phyloP scores from a whole-genome alignment of 64 coral and sea anemone species.

The Astreopora myriophthalma region DNA sequence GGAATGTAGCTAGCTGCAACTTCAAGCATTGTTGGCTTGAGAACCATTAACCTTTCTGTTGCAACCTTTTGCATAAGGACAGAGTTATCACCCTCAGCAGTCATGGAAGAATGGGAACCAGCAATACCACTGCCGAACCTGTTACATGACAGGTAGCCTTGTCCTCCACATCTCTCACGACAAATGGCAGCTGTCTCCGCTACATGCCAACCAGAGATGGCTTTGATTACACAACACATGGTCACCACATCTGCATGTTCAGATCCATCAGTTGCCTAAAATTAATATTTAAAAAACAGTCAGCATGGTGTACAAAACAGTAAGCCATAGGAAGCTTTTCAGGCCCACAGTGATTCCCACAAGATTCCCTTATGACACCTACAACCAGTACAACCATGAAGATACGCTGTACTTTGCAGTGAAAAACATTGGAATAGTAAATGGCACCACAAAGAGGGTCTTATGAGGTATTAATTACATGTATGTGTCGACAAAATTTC shows the following conservation, averaged over 20 bases:
- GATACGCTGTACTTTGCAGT: no score
- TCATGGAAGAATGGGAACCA: conserved; percentile 88
- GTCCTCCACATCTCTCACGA: conserved; percentile 90
- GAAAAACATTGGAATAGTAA: no score
- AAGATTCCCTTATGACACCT: no score
- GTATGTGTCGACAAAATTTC: no score
- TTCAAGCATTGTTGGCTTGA: conserved; percentile 71
- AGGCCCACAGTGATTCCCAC: background rate
- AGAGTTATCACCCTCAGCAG: conserved; percentile 91
- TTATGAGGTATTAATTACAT: no score
- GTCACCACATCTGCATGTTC: conserved; percentile 85
- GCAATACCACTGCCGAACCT: conserved; percentile 81
- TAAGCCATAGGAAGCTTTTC: background rate
- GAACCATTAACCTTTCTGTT: conserved; percentile 74
- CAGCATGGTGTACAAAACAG: background rate
- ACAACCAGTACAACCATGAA: no score
- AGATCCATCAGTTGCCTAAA: conserved; percentile 75
- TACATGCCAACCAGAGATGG: conserved; percentile 84
- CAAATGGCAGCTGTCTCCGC: conserved; percentile 72
- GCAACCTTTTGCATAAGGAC: conserved; percentile 92
- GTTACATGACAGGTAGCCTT: conserved; percentile 87
- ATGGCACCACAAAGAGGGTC: no score
- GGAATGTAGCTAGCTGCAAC: conserved; percentile 75
- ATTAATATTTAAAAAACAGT: background rate
- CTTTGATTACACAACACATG: conserved; percentile 92